phyloP scores from a whole-genome alignment of 1,140 invertebrate species.

The Mya arenaria region DNA sequence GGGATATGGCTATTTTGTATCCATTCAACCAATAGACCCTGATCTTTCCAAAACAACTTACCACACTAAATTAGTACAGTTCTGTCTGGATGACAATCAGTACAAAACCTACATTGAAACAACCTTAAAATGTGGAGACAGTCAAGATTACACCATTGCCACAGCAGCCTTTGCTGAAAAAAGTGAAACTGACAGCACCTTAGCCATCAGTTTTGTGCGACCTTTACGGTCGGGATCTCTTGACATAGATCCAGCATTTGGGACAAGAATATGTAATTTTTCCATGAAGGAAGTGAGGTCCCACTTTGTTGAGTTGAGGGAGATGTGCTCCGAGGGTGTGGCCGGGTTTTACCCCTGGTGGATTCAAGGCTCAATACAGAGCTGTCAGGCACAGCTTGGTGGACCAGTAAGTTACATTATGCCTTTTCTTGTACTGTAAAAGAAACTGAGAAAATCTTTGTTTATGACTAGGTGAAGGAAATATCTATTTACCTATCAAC shows the following conservation, averaged over 20 bases:
- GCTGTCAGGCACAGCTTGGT: not conserved
- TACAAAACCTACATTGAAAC: slow-evolving; percentile 63
- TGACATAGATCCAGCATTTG: slow-evolving; percentile 10
- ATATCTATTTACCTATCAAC: too few relatives aligned
- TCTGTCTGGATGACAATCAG: slow-evolving; percentile 56
- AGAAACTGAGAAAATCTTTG: too few relatives aligned
- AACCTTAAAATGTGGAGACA: slow-evolving; percentile 41
- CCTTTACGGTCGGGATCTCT: not conserved
- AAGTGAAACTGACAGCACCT: not conserved
- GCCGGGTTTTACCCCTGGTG: slow-evolving; percentile 31
- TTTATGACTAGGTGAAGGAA: too few relatives aligned
- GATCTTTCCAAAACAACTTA: not conserved
- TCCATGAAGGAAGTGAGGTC: not conserved
- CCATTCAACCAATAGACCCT: slow-evolving; percentile 54
- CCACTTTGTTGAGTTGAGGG: slow-evolving; percentile 30
- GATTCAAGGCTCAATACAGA: slow-evolving; percentile 15
- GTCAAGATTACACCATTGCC: slow-evolving; percentile 52
- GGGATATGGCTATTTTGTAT: slow-evolving; percentile 57
- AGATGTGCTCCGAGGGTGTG: slow-evolving; percentile 36
- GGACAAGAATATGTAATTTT: slow-evolving; percentile 56
- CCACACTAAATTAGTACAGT: slow-evolving; percentile 54
- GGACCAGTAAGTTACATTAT: not conserved
- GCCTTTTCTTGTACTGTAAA: too few relatives aligned
- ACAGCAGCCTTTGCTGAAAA: slow-evolving; percentile 30
- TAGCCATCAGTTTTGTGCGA: slow-evolving; percentile 56